Conservation (phyloP, 2,113 vertebrate species). For the Sinocyclocheilus rhinocerous region DNA sequence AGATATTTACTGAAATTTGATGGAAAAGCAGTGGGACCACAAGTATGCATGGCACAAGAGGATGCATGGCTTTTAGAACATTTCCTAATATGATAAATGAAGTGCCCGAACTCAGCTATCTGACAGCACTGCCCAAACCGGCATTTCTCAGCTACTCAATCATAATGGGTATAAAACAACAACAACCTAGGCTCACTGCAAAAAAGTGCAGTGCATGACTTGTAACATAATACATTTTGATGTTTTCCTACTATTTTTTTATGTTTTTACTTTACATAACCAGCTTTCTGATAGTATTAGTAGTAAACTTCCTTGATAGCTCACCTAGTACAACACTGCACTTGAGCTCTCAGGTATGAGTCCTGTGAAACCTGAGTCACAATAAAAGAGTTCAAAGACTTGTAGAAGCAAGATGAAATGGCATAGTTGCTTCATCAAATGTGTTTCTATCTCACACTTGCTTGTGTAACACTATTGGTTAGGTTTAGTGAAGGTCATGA, state of each 20-base stretch:
- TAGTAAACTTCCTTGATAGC: neutral
- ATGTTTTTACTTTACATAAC: neutral
- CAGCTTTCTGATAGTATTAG: neutral
- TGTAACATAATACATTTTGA: neutral
- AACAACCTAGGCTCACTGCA: neutral
- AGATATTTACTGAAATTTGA: neutral
- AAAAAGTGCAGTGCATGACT: neutral
- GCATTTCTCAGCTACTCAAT: neutral
- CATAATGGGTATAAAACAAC: neutral
- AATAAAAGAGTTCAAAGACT: neutral
- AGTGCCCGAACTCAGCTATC: neutral
- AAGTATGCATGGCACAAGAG: neutral
- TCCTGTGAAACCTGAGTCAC: neutral
- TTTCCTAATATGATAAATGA: constrained; percentile 7
- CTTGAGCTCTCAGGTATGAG: neutral
- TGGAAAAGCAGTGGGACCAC: neutral
- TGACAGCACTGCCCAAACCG: neutral
- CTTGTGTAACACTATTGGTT: neutral
- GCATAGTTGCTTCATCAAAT: neutral
- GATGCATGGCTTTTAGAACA: neutral
- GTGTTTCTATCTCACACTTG: neutral
- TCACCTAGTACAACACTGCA: neutral
- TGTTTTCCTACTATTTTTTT: neutral
- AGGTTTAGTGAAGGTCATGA: neutral
- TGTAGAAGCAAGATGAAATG: neutral